A percentile compares a stretch with the other conserved stretches of the same genome.
Evolutionary conservation across 2,888 invertebrate genomes (phyloP).

Genomic region (Tipula unca): DNA sequence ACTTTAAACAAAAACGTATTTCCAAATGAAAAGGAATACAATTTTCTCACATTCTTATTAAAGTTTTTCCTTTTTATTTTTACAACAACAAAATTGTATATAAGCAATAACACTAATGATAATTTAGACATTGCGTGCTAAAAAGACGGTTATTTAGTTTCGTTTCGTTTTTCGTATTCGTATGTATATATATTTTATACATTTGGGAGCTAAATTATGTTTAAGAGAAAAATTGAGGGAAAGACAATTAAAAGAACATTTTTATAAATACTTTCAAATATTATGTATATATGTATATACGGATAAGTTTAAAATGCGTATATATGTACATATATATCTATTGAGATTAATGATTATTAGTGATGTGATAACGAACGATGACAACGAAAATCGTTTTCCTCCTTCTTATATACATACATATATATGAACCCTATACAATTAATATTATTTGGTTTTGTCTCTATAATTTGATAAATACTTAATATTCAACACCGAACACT

Average conservation of each 20-base stretch:
- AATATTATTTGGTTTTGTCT: neutral
- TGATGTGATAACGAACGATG: neutral
- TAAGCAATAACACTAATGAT: neutral
- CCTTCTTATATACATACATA: neutral
- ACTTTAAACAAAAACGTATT: neutral
- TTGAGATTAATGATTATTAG: slow-evolving; percentile 1
- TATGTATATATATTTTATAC: neutral
- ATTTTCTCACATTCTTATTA: neutral
- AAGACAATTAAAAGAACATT: neutral
- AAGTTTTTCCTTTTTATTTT: neutral
- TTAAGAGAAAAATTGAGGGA: neutral
- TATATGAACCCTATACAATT: neutral
- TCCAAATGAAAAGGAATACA: neutral
- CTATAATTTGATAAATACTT: neutral
- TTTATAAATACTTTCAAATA: neutral
- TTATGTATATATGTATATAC: neutral
- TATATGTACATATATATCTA: neutral
- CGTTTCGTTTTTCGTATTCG: neutral
- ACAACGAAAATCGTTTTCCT: neutral
- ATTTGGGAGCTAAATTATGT: neutral
- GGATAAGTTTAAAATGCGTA: neutral
- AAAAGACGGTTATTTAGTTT: neutral
- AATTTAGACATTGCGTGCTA: slow-evolving; percentile 8
- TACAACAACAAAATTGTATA: neutral
- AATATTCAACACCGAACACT: neutral